A percentile compares a stretch with the other conserved stretches of the same genome.
Evolutionary conservation across 2,888 invertebrate species (phyloP).

Genomic region (Stenodema calcarata): DNA sequence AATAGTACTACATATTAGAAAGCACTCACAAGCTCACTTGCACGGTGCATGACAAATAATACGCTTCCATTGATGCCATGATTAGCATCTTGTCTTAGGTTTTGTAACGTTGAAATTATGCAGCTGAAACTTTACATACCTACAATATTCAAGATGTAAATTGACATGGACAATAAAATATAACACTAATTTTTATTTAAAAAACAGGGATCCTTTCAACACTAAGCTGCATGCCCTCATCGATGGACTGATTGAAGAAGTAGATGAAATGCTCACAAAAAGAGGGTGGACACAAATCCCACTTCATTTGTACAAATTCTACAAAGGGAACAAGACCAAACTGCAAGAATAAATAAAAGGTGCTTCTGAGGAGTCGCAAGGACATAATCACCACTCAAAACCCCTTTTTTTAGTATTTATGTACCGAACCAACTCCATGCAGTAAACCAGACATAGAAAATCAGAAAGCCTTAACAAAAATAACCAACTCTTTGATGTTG

Average conservation of each 20-base stretch:
- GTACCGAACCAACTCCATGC: neutral
- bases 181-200: neutral
- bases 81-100: neutral
- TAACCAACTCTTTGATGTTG: too few relatives aligned
- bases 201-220: conserved; percentile 38
- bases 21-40: neutral
- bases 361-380: neutral
- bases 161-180: neutral
- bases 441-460: neutral
- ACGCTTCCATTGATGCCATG: neutral
- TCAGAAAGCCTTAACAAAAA: too few relatives aligned
- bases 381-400: too few relatives aligned
- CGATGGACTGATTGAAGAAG: conserved; percentile 37
- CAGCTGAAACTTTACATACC: neutral
- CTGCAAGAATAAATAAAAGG: neutral
- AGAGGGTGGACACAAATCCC: conserved; percentile 35
- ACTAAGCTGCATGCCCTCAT: conserved; percentile 15
- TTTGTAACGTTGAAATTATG: neutral
- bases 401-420: neutral
- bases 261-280: conserved; percentile 24
- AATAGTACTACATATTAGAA: neutral
- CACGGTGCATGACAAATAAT: neutral
- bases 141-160: neutral
- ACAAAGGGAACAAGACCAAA: conserved; percentile 42
- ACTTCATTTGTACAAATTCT: conserved; percentile 33